phyloP scores from a whole-genome alignment of 2,888 invertebrate species.

The Lacanobia wlatinum region DNA sequence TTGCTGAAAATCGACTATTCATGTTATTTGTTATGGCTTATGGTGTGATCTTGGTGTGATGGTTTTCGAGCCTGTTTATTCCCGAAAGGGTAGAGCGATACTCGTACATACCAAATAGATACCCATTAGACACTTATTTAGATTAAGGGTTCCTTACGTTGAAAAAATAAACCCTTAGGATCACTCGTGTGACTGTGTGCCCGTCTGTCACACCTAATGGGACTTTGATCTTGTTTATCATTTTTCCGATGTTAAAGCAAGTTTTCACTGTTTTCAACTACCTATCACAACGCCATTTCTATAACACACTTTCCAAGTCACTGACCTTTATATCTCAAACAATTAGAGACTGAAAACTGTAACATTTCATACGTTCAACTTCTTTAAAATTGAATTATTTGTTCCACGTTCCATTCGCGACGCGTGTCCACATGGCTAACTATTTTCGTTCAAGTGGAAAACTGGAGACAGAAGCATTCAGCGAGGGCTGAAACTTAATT shows the following conservation, averaged over 20 bases:
- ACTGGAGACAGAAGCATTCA: constrained; percentile 28
- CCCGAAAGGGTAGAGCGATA: not conserved
- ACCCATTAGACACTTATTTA: not conserved
- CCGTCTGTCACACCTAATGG: no score
- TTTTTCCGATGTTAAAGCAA: no score
- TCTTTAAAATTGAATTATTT: constrained; percentile 30
- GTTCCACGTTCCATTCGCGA: constrained; percentile 5
- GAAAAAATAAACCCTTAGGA: not conserved
- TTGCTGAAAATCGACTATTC: constrained; percentile 4
- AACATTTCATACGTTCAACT: constrained; percentile 11
- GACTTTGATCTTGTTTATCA: not conserved
- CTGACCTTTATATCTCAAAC: not conserved
- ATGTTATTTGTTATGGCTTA: not conserved
- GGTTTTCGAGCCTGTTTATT: not conserved
- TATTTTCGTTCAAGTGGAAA: constrained; percentile 12
- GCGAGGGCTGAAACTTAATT: constrained; percentile 55
- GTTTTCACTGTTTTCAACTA: no score
- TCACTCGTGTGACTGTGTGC: no score
- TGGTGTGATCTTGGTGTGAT: not conserved
- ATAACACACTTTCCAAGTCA: not conserved
- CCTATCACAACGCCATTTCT: not conserved
- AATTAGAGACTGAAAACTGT: not conserved
- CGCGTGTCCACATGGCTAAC: constrained; percentile 12
- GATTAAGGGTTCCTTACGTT: not conserved
- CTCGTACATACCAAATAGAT: not conserved